These are phyloP conservation scores for Dioctria linearis DNA, from an alignment of 2,888 invertebrate species.

Conservation along the genomic window DNA sequence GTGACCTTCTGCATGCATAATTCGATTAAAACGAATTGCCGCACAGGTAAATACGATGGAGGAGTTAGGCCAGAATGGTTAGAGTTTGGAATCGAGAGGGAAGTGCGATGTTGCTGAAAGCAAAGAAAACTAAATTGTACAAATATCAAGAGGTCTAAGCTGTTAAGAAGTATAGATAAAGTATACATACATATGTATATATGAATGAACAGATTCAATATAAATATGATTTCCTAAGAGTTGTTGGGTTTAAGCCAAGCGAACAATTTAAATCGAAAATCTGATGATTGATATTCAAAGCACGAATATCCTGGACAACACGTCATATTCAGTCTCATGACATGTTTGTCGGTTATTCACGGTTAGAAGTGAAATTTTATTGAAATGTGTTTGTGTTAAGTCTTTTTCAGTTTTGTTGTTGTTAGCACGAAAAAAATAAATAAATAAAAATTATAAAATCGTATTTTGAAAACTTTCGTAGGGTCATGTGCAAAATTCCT, in stretches of 20 bases:
- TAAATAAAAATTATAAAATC: too few relatives aligned
- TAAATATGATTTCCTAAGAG: slow-evolving; percentile 44
- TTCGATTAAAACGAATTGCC: neutral
- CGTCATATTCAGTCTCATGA: neutral
- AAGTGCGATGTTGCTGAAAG: neutral
- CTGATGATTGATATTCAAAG: slow-evolving; percentile 33
- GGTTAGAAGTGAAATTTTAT: neutral
- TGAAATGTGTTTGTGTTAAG: neutral
- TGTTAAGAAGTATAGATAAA: slow-evolving; percentile 17
- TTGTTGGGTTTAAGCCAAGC: slow-evolving; percentile 41
- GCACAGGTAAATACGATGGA: neutral
- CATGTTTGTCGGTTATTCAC: neutral
- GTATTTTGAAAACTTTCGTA: too few relatives aligned
- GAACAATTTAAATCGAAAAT: slow-evolving; percentile 48
- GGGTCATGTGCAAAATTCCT: too few relatives aligned
- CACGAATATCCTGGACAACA: slow-evolving; percentile 40
- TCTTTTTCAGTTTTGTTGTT: too few relatives aligned
- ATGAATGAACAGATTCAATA: slow-evolving; percentile 7
- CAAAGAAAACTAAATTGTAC: slow-evolving; percentile 38
- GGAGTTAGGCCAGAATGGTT: too few relatives aligned
- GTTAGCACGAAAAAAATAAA: too few relatives aligned
- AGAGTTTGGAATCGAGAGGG: neutral
- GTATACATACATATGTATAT: too few relatives aligned
- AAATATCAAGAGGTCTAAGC: slow-evolving; percentile 9
- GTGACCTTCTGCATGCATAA: neutral